Conservation (phyloP, 2,888 invertebrate genomes). For the Spodoptera exigua region DNA sequence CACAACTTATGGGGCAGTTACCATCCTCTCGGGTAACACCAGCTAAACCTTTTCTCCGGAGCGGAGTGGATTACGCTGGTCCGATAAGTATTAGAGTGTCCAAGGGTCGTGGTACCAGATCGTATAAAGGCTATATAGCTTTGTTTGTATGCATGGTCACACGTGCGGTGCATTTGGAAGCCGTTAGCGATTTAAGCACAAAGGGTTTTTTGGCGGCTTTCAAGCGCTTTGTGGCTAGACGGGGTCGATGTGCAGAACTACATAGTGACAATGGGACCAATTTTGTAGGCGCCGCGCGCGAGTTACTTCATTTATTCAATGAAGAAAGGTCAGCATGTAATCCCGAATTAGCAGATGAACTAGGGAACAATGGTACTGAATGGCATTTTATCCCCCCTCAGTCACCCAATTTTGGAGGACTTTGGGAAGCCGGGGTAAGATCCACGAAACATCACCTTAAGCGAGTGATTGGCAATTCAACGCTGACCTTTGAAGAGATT, state of each 20-base stretch:
- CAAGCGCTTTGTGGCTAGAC: not conserved
- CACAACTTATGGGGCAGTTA: not conserved
- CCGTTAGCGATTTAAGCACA: not conserved
- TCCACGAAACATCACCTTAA: not conserved
- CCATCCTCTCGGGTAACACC: not conserved
- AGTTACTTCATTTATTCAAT: constrained; percentile 3
- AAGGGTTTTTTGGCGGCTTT: not conserved
- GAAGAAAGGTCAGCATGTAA: not conserved
- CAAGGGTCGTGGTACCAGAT: not conserved
- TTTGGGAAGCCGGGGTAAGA: not conserved
- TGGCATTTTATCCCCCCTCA: constrained; percentile 10
- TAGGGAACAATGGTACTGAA: not conserved
- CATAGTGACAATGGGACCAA: no score
- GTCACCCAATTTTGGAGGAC: not conserved
- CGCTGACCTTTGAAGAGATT: not conserved
- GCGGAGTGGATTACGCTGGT: not conserved
- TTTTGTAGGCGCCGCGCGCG: not conserved
- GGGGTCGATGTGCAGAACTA: not conserved
- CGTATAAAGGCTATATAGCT: not conserved
- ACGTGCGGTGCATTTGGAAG: constrained; percentile 1
- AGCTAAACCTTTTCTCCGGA: not conserved
- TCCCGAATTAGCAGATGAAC: not conserved
- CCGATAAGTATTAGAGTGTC: not conserved
- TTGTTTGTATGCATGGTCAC: constrained; percentile 9
- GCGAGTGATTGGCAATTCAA: not conserved